A percentile compares a stretch with the other conserved stretches of the same genome.
Conservation (phyloP, 2,113 vertebrate species). For the Pseudorectes ferrugineus region DNA sequence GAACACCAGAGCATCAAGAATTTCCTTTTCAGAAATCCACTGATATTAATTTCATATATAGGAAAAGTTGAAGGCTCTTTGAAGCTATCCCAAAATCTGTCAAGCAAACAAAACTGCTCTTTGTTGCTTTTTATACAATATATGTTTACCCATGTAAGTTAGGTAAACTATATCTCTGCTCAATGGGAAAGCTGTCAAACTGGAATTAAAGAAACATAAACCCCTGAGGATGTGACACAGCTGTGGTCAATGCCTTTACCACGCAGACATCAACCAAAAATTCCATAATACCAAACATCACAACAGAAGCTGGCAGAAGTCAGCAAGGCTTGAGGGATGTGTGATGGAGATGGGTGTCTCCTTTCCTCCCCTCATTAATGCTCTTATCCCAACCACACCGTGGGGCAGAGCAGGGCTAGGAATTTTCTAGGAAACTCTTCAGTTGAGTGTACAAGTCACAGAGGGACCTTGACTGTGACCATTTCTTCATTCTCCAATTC, state of each 20-base stretch:
- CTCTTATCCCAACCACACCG: background rate
- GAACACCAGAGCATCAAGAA: background rate
- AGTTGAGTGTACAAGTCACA: background rate
- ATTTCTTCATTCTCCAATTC: background rate
- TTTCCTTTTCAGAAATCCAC: background rate
- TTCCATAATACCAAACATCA: fast-evolving
- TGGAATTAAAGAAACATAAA: background rate
- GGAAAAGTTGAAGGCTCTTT: background rate
- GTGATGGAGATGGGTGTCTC: background rate
- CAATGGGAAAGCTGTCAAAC: background rate
- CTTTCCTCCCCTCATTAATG: background rate
- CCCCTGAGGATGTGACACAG: too few species aligned
- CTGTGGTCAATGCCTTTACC: background rate
- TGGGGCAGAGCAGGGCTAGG: background rate
- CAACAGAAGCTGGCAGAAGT: background rate
- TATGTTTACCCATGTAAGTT: background rate
- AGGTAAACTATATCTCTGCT: background rate
- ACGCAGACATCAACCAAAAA: fast-evolving
- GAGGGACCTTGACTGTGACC: background rate
- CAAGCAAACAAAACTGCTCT: background rate
- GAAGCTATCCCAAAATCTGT: background rate
- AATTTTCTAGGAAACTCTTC: background rate
- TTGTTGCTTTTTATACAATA: background rate
- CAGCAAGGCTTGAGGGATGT: background rate
- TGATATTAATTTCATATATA: background rate